These are phyloP conservation scores for Diarsia dahlii DNA, from an alignment of 2,888 invertebrate genomes.

Conservation along the genomic window DNA sequence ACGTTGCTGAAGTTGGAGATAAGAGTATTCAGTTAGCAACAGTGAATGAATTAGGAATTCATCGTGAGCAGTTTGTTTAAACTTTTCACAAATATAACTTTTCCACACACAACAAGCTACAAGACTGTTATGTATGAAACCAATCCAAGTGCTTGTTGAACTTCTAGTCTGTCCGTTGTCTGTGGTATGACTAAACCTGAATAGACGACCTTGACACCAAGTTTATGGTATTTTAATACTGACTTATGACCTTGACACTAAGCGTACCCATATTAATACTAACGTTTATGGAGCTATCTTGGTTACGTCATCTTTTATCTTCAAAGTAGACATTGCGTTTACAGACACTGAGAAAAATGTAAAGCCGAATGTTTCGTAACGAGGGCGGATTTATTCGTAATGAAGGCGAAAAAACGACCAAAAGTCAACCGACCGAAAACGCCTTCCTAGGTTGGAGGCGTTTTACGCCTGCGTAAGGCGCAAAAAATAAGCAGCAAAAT, in stretches of 20 bases:
- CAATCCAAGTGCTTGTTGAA: neutral
- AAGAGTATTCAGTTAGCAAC: neutral
- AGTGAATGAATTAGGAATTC: neutral
- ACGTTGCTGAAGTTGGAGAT: neutral
- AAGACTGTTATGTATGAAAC: neutral
- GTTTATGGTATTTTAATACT: neutral
- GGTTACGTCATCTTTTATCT: conserved; percentile 19
- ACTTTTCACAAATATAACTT: too few species aligned
- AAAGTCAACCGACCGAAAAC: too few species aligned
- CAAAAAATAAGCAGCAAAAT: too few species aligned
- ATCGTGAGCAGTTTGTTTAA: too few species aligned
- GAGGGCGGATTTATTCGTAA: too few species aligned
- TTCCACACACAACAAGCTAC: too few species aligned
- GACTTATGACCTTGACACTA: neutral
- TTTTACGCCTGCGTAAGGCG: too few species aligned
- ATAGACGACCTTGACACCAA: conserved; percentile 12
- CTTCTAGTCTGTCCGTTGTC: neutral
- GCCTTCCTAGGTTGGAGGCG: too few species aligned
- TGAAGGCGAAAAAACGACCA: too few species aligned
- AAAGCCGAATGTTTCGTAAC: too few species aligned
- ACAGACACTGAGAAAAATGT: neutral
- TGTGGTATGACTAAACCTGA: neutral
- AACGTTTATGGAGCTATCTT: neutral
- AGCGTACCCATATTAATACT: conserved; percentile 1
- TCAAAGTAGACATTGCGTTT: neutral